Evolutionary conservation across 2,888 invertebrate genomes (phyloP).

Genomic region (Philonicus albiceps): DNA sequence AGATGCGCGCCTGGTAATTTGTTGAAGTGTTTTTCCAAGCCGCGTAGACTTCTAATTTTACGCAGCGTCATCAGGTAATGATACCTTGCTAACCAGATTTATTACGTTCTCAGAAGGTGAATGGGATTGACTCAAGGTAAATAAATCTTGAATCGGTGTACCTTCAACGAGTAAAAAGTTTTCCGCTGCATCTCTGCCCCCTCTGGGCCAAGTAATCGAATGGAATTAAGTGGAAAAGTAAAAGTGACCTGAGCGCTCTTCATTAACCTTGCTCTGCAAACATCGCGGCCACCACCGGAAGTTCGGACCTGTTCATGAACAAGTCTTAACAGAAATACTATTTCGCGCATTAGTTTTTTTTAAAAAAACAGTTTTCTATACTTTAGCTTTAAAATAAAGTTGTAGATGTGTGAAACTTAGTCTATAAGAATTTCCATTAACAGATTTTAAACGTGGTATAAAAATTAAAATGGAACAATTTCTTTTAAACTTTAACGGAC

Average conservation of each 20-base stretch:
- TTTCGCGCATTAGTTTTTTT: background rate
- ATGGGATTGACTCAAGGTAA: conserved; percentile 24
- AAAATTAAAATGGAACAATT: too few relatives aligned
- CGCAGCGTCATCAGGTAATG: background rate
- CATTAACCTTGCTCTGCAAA: conserved; percentile 14
- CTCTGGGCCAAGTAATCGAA: background rate
- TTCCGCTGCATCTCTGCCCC: background rate
- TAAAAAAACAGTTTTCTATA: background rate
- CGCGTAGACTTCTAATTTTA: background rate
- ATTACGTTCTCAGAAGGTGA: background rate
- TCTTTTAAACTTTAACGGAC: too few relatives aligned
- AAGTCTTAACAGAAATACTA: background rate
- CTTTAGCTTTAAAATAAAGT: background rate
- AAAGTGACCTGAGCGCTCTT: conserved; percentile 5
- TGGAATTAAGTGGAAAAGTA: conserved; percentile 14
- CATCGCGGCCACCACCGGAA: background rate
- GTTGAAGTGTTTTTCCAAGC: background rate
- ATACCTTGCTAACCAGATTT: background rate
- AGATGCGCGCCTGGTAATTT: background rate
- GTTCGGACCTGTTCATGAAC: background rate
- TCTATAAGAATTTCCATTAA: too few relatives aligned
- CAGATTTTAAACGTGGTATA: too few relatives aligned
- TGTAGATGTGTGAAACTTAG: too few relatives aligned
- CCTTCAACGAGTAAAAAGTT: background rate
- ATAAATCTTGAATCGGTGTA: background rate